phyloP scores from a whole-genome alignment of 1,140 invertebrate genomes.

The Brachionus asplanchnoidis region DNA sequence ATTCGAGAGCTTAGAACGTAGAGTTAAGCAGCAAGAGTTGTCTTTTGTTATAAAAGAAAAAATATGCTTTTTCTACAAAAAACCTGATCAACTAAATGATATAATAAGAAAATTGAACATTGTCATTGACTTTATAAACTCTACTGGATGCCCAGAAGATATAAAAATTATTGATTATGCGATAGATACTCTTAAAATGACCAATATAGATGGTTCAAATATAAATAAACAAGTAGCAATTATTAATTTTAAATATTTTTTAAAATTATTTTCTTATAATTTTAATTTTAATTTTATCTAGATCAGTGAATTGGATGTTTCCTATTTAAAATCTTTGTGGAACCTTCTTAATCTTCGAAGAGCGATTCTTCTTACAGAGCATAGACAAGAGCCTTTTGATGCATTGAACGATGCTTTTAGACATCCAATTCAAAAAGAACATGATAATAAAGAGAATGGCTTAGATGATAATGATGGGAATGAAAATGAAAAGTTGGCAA shows the following conservation, averaged over 20 bases:
- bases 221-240: not conserved
- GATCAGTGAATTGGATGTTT: constrained; percentile 12
- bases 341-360: not conserved
- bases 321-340: constrained; percentile 16
- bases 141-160: not conserved
- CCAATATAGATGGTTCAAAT: not conserved
- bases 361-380: not conserved
- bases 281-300: not conserved
- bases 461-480: not conserved
- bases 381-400: constrained; percentile 18
- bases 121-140: constrained; percentile 1
- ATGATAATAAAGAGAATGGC: not conserved
- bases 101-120: constrained; percentile 22
- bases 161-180: constrained; percentile 18
- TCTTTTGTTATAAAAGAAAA: not conserved
- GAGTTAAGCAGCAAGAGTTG: not conserved
- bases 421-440: not conserved
- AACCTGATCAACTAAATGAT: constrained; percentile 3
- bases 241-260: not conserved
- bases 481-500: not conserved
- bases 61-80: not conserved
- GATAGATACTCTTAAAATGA: constrained; percentile 16
- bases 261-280: not conserved
- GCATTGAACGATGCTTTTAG: not conserved
- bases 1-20: not conserved